Conservation (phyloP, 2,797 vertebrate genomes). For the Pangasius sanitwongsei region DNA sequence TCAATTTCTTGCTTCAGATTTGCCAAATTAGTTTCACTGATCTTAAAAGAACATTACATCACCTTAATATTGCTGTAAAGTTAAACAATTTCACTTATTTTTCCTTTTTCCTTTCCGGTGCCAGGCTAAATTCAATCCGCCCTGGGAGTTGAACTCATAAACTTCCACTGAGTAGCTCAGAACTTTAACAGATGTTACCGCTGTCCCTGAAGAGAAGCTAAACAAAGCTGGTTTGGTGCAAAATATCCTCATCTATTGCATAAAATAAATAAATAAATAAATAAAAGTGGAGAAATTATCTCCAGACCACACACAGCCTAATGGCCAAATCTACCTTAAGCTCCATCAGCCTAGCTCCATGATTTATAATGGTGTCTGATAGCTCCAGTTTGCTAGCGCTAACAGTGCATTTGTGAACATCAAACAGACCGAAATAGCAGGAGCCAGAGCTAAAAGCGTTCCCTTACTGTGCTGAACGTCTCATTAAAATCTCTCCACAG, state of each 20-base stretch:
- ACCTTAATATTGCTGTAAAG: background rate
- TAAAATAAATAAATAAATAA: background rate
- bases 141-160: background rate
- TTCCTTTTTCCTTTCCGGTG: background rate
- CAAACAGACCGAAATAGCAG: constrained; percentile 35
- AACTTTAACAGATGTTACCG: background rate
- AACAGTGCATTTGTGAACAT: constrained; percentile 32
- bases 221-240: background rate
- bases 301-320: constrained; percentile 11
- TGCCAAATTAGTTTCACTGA: background rate
- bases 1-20: too few relatives aligned
- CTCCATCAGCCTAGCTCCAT: constrained; percentile 1
- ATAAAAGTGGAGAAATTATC: background rate
- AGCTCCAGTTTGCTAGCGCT: constrained; percentile 28
- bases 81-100: background rate
- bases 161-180: background rate
- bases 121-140: background rate
- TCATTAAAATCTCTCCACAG: constrained; percentile 44
- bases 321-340: constrained; percentile 24
- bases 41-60: background rate
- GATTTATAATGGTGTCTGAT: constrained; percentile 33
- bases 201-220: background rate
- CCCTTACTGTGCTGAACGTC: constrained; percentile 25
- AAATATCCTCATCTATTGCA: background rate
- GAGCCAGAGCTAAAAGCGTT: constrained; percentile 32